phyloP scores from a whole-genome alignment of 1,140 invertebrate genomes.

The Rhynchophorus ferrugineus region DNA sequence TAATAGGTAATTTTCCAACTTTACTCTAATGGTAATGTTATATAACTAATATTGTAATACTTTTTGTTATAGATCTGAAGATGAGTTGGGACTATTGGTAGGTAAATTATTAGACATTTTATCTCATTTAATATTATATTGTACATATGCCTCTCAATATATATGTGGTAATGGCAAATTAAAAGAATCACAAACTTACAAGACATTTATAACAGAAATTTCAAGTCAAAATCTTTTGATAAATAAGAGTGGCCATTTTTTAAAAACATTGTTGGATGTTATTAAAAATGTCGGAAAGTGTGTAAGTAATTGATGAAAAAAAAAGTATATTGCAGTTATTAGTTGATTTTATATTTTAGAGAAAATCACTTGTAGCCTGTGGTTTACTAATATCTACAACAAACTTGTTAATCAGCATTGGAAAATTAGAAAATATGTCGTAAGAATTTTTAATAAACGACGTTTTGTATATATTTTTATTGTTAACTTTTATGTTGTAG shows the following conservation, averaged over 20 bases:
- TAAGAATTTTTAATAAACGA: no score
- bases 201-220: no score
- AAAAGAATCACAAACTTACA: no score
- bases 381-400: slow-evolving; percentile 18
- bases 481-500: no score
- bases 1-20: not conserved
- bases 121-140: slow-evolving; percentile 20
- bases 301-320: slow-evolving; percentile 15
- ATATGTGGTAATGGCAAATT: slow-evolving; percentile 16
- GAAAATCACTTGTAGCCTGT: slow-evolving; percentile 14
- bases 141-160: slow-evolving; percentile 16
- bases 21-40: no score
- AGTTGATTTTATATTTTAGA: slow-evolving; percentile 19
- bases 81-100: slow-evolving; percentile 17
- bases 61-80: slow-evolving; percentile 8
- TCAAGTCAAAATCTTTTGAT: slow-evolving; percentile 12
- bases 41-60: slow-evolving; percentile 2
- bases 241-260: slow-evolving; percentile 12
- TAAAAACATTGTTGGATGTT: slow-evolving; percentile 16
- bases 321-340: not conserved
- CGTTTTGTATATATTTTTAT: no score
- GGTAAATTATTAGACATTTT: slow-evolving; percentile 19
- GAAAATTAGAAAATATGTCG: slow-evolving; percentile 5
- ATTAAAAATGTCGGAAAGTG: slow-evolving; percentile 24
- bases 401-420: slow-evolving; percentile 18